Evolutionary conservation across 2,113 vertebrate genomes (phyloP).

Genomic region (Erythrolamprus reginae): DNA sequence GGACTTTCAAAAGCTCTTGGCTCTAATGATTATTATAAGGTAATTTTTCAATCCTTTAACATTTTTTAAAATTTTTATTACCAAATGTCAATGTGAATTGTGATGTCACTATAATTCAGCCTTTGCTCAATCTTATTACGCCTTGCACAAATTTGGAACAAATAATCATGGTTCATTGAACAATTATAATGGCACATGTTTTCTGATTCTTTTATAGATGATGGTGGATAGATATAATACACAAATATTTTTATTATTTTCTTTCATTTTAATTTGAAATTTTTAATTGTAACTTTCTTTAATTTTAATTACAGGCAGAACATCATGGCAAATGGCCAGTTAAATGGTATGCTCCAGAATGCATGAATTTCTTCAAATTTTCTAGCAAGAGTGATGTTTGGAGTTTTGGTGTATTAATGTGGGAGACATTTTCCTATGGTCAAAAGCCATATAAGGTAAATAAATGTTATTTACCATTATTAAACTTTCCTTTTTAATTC

Average conservation of each 20-base stretch:
- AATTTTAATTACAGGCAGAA: constrained; percentile 75
- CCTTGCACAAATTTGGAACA: neutral
- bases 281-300: neutral
- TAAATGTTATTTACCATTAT: neutral
- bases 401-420: constrained; percentile 98
- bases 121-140: neutral
- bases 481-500: neutral
- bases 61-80: neutral
- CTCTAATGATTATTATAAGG: constrained; percentile 84
- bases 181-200: neutral
- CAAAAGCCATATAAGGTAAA: constrained; percentile 92
- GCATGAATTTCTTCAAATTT: constrained; percentile 93
- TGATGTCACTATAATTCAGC: neutral
- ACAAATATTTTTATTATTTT: neutral
- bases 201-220: neutral
- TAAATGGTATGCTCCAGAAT: constrained; percentile 98
- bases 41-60: constrained; percentile 45
- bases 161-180: neutral
- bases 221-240: neutral
- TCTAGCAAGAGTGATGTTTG: constrained; percentile 97
- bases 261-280: neutral
- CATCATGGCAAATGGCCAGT: constrained; percentile 93
- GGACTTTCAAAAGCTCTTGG: constrained; percentile 94
- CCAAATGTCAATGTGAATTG: neutral
- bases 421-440: constrained; percentile 91